Conservation (phyloP, 1,140 invertebrate genomes). For the Drosophila novamexicana region DNA sequence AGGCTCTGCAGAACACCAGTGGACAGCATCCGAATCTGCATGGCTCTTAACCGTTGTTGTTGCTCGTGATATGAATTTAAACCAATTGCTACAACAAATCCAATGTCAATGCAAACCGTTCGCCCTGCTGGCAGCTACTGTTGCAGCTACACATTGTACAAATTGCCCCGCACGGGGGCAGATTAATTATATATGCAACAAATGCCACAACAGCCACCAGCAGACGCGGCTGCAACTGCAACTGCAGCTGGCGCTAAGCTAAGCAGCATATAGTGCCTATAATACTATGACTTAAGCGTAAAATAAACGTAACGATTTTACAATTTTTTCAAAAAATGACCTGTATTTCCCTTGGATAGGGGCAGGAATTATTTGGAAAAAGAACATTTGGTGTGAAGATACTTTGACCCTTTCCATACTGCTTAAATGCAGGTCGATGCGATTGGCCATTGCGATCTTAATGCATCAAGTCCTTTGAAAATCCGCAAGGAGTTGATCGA, state of each 20-base stretch:
- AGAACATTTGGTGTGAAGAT: too few relatives aligned
- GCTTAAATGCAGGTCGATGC: too few relatives aligned
- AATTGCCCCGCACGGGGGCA: constrained; percentile 40
- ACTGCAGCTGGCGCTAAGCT: constrained; percentile 42
- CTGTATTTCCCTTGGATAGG: too few relatives aligned
- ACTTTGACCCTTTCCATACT: too few relatives aligned
- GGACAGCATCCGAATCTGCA: constrained; percentile 82
- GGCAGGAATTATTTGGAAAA: not conserved
- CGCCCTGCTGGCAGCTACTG: constrained; percentile 28
- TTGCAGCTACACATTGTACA: constrained; percentile 61
- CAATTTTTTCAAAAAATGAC: constrained; percentile 57
- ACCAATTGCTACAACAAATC: constrained; percentile 38
- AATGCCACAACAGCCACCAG: constrained; percentile 1
- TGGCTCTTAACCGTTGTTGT: constrained; percentile 62
- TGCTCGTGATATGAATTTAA: constrained; percentile 75
- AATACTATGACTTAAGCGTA: constrained; percentile 64
- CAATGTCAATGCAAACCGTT: constrained; percentile 31
- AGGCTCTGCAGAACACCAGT: constrained; percentile 73
- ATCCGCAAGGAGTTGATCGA: too few relatives aligned
- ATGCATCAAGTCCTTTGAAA: too few relatives aligned
- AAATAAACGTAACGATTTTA: constrained; percentile 78
- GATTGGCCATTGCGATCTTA: too few relatives aligned
- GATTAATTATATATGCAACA: constrained; percentile 53
- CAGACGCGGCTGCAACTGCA: constrained; percentile 8
- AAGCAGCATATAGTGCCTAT: constrained; percentile 72